Evolutionary conservation across 2,113 vertebrate genomes (phyloP).

Genomic region (Lophura nycthemera): DNA sequence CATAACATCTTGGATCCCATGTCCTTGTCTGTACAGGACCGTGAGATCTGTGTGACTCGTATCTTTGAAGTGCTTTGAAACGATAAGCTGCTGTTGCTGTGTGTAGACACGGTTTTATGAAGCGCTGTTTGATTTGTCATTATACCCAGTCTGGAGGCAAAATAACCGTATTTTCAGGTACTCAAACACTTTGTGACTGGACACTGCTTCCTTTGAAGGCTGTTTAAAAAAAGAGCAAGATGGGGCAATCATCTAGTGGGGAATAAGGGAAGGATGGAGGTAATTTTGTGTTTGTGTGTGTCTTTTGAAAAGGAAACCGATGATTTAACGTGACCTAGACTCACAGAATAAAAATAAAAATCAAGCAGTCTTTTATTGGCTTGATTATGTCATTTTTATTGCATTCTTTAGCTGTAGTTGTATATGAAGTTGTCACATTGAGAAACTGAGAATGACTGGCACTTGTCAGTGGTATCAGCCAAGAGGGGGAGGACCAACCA

Average conservation of each 20-base stretch:
- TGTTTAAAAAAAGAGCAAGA: not conserved
- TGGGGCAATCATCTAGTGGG: not conserved
- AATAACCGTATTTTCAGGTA: not conserved
- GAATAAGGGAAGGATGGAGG: not conserved
- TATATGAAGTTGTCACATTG: not conserved
- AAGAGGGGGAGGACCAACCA: not conserved
- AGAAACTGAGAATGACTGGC: not conserved
- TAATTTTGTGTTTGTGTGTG: not conserved
- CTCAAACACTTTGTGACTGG: not conserved
- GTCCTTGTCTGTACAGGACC: not conserved
- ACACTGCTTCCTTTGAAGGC: not conserved
- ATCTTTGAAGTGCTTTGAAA: not conserved
- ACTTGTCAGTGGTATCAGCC: not conserved
- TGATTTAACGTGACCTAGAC: not conserved
- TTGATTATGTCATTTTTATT: not conserved
- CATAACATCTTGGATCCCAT: not conserved
- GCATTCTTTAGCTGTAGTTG: not conserved
- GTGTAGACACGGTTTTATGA: not conserved
- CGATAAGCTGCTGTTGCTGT: rapidly evolving
- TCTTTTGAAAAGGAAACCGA: not conserved
- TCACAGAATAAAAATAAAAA: not conserved
- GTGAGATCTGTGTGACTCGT: rapidly evolving
- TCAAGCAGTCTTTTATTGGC: not conserved
- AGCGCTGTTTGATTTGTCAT: not conserved
- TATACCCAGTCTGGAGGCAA: not conserved